Percentiles rank a stretch among this genome's conserved stretches.
Evolutionary conservation across 2,888 invertebrate species (phyloP).

Genomic region (Hirtodrosophila confusa): DNA sequence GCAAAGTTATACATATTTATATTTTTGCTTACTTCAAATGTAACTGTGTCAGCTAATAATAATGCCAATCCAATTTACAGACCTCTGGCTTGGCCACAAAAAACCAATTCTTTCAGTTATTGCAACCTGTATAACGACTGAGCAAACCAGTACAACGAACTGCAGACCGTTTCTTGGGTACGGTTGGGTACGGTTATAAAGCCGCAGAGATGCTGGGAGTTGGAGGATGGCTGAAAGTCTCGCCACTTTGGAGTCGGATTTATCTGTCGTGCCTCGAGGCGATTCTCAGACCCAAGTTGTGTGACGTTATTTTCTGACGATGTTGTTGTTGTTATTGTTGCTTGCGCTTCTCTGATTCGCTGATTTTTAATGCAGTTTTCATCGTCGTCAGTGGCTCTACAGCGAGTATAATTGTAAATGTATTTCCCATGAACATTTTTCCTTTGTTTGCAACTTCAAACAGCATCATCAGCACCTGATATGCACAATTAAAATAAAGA

Average conservation of each 20-base stretch:
- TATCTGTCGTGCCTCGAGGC: conserved; percentile 38
- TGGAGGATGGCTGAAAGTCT: neutral
- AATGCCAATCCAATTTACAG: conserved; percentile 26
- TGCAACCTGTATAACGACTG: conserved; percentile 33
- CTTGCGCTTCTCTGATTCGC: conserved; percentile 35
- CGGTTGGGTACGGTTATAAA: conserved; percentile 34
- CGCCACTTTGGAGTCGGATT: conserved; percentile 8
- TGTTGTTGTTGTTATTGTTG: conserved; percentile 8
- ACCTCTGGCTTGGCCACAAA: conserved; percentile 29
- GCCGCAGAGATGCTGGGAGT: conserved; percentile 6
- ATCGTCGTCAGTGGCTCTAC: conserved; percentile 22
- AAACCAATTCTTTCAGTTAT: conserved; percentile 24
- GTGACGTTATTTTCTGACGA: neutral
- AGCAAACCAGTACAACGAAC: conserved; percentile 7
- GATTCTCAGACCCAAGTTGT: conserved; percentile 37
- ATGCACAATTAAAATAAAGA: conserved; percentile 43
- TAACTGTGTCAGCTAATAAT: conserved; percentile 15
- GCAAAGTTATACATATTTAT: neutral
- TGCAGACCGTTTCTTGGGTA: conserved; percentile 8
- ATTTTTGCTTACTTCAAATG: neutral
- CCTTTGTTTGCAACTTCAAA: conserved; percentile 52
- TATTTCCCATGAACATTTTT: conserved; percentile 63
- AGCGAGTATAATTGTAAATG: conserved; percentile 34
- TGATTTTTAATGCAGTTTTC: conserved; percentile 56
- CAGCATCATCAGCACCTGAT: conserved; percentile 50